Conservation (phyloP, 2,888 invertebrate genomes). For the Aphidoletes aphidimyza region DNA sequence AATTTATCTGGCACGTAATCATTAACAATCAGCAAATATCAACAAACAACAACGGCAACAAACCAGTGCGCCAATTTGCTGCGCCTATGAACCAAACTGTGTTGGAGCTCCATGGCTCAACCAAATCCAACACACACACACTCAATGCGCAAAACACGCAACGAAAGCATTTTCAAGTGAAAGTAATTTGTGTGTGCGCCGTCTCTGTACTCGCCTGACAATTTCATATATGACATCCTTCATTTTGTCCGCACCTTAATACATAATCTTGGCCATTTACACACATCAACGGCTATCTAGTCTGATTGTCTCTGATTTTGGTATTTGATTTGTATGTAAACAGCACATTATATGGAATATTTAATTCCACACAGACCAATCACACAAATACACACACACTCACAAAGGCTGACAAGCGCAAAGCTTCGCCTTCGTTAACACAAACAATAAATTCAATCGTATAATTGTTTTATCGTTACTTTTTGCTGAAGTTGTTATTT, state of each 20-base stretch:
- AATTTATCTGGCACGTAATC: constrained; percentile 35
- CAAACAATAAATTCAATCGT: constrained; percentile 7
- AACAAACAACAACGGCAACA: no score
- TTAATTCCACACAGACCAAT: no score
- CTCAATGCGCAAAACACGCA: no score
- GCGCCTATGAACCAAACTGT: neutral
- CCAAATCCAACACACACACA: neutral
- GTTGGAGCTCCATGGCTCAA: neutral
- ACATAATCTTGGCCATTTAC: neutral
- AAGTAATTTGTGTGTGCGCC: constrained; percentile 51
- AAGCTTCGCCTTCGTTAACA: neutral
- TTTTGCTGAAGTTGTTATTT: no score
- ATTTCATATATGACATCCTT: neutral
- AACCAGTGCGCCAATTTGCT: neutral
- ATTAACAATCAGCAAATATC: constrained; percentile 1
- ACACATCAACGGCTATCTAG: neutral
- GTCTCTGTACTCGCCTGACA: no score
- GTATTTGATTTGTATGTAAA: no score
- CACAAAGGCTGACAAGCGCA: no score
- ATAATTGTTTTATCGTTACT: constrained; percentile 8
- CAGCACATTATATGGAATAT: no score
- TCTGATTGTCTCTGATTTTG: neutral
- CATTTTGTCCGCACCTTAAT: neutral
- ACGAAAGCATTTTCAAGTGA: constrained; percentile 53
- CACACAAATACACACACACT: no score